phyloP scores from a whole-genome alignment of 2,888 invertebrate genomes.

The Chymomyza procnemis region DNA sequence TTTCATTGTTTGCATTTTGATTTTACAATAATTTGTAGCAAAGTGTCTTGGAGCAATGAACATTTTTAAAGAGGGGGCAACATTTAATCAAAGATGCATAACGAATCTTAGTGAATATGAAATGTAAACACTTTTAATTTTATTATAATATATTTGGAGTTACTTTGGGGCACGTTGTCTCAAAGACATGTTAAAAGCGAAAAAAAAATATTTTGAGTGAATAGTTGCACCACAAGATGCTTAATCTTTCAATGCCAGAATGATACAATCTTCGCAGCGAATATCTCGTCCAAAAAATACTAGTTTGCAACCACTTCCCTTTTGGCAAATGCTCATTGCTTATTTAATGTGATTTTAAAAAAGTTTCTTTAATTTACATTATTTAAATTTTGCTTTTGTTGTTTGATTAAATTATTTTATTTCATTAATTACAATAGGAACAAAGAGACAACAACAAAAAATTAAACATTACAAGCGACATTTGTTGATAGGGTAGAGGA shows the following conservation, averaged over 20 bases:
- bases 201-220: no score
- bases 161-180: no score
- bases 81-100: no score
- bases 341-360: neutral
- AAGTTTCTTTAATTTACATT: neutral
- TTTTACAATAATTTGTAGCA: constrained; percentile 20
- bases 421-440: neutral
- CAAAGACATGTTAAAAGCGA: no score
- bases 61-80: neutral
- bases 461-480: constrained; percentile 20
- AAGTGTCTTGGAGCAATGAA: neutral
- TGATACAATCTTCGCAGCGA: neutral
- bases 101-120: no score
- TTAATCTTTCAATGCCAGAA: no score
- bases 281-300: constrained; percentile 1
- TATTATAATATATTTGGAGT: no score
- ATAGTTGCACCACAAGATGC: no score
- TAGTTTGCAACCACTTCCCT: neutral
- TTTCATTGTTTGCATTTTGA: constrained; percentile 29
- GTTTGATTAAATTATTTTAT: neutral
- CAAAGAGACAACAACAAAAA: constrained; percentile 3
- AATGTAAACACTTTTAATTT: no score
- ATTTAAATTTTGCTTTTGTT: neutral
- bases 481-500: neutral
- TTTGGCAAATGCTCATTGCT: neutral